Evolutionary conservation across 2,797 vertebrate genomes (phyloP), one percentile per base, ranked within the genome.

Genomic region (Threskiornis aethiopicus): DNA sequence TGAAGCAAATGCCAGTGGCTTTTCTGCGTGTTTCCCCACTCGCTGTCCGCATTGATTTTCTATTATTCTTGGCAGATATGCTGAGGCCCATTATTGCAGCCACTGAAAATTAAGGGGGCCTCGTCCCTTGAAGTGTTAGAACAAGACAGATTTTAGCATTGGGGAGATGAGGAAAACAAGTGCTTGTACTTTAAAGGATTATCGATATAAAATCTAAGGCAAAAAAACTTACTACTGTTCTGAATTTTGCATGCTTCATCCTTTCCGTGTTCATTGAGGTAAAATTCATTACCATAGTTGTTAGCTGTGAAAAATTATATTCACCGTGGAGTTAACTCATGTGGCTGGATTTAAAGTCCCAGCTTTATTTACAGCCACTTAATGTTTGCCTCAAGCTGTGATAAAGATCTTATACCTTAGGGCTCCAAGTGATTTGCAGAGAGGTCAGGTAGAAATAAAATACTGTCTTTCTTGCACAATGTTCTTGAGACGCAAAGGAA

Each of bases 31-130:
- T 91, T 89, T 91, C 65, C 65, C 31, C 0, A 2, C 58, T 90
- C 22, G 3, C 66, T 72, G 39, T 72, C 47, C 4, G 0, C 87
- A 64, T 13, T 64, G 82, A 76, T 91, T 86, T 91, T 89, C 58
- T 91, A 3, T 93, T 95, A 58, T 93, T 96, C 65, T 92, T 97
- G 94, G 82, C 90, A 93, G 80, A 76, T 81, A 92, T 35, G 59
- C 35, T 20, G 54, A 91, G 62, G 35, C 39, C 31, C 5, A 1
- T 67, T 90, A 67, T 61, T 78, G 80, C 61, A 84, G 79, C 58
- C 26, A 37, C 72, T 86, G 49, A 66, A 86, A 95, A 84, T 93
- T 78, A 91, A 92, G 51, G 76, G 58, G 25, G 11, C 39, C 31
- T 91, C 4, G 2, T 55, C 62, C 16, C 46, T 88, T 92, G 35